These are phyloP conservation scores for Ashinkailepas kermadecensis DNA, from an alignment of 2,888 invertebrate genomes.

Conservation along the genomic window DNA sequence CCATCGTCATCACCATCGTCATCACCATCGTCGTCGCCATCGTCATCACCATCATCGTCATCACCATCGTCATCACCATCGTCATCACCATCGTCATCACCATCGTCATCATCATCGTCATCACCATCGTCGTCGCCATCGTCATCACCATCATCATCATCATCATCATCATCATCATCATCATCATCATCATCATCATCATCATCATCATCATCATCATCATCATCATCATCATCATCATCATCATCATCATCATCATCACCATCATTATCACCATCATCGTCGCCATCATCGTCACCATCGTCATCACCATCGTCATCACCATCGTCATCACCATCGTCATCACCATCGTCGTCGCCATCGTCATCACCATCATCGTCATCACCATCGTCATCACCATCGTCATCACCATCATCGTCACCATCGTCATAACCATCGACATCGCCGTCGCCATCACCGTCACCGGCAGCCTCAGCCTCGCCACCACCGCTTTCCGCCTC, in stretches of 20 bases:
- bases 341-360: too few species aligned
- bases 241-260: constrained; percentile 1
- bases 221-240: constrained; percentile 15
- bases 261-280: not conserved
- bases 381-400: constrained; percentile 12
- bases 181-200: constrained; percentile 19
- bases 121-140: not conserved
- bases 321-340: not conserved
- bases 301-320: constrained; percentile 1
- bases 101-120: too few species aligned
- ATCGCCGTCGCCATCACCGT: not conserved
- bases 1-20: too few species aligned
- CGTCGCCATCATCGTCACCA: not conserved
- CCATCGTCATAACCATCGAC: not conserved
- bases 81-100: too few species aligned
- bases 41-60: too few species aligned
- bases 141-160: constrained; percentile 6
- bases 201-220: constrained; percentile 21
- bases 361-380: too few species aligned
- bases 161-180: constrained; percentile 12
- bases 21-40: too few species aligned
- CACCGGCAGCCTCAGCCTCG: not conserved
- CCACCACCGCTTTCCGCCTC: not conserved
- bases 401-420: not conserved
- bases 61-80: too few species aligned